phyloP scores from a whole-genome alignment of 2,888 invertebrate genomes.

The Palloptera scutellata region DNA sequence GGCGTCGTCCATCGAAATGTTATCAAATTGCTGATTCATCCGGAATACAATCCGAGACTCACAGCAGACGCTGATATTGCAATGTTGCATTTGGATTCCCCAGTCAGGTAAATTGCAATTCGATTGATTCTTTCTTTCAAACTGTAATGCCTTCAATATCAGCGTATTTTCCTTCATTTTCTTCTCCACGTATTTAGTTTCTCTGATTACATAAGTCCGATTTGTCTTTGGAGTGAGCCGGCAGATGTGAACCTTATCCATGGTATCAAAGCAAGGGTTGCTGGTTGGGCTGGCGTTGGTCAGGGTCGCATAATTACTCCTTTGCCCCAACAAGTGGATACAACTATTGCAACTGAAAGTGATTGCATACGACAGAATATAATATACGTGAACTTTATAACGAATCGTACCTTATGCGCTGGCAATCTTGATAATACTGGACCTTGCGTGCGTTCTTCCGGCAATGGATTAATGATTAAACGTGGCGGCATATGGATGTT shows the following conservation, averaged over 20 bases:
- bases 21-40: conserved; percentile 56
- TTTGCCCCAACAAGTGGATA: conserved; percentile 62
- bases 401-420: conserved; percentile 57
- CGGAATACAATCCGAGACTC: conserved; percentile 60
- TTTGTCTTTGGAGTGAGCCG: conserved; percentile 58
- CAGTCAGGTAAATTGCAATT: conserved; percentile 46
- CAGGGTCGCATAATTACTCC: conserved; percentile 47
- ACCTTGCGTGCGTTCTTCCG: conserved; percentile 69
- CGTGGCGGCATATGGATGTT: conserved; percentile 62
- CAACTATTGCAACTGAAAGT: conserved; percentile 66
- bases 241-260: conserved; percentile 53
- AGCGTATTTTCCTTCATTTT: conserved; percentile 9
- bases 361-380: conserved; percentile 63
- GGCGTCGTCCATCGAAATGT: conserved; percentile 41
- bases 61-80: conserved; percentile 66
- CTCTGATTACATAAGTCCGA: conserved; percentile 48
- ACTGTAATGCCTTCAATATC: neutral
- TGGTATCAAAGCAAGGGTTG: conserved; percentile 64
- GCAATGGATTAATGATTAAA: conserved; percentile 66
- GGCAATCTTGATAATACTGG: conserved; percentile 57
- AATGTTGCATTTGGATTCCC: conserved; percentile 58
- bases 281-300: conserved; percentile 67
- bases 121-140: neutral
- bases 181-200: conserved; percentile 42
- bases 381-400: conserved; percentile 44